Base-by-base conservation (phyloP, 2,888 invertebrate species). In the Nephrotoma appendiculata region DNA sequence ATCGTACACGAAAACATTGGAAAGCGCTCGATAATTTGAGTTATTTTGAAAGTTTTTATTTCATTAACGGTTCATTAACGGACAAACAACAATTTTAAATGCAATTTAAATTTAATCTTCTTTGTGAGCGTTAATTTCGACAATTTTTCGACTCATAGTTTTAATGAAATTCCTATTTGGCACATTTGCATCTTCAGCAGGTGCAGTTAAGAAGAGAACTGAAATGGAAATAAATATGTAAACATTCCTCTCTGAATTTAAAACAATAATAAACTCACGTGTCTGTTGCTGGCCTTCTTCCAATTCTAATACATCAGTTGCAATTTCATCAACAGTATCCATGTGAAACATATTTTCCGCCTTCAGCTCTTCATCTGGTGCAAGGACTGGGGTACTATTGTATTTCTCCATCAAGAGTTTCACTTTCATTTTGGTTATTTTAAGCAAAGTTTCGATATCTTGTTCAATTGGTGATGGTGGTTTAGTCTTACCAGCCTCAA, bases 81-180 rank as follows among this genome's bases (percentile, higher is more conserved):
- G 2, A 31, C 31, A 31, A 31, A 31, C 31, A 31, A 31, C 31
- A 31, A 31, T 31, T 31, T 31, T 31, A 31, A 31, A 31, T 31
- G 31, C 1, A 48, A n/a, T 3, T 31, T 31, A 31, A 31, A 31
- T 85, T 12, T 88, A 90, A 86, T 91, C 91, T 2, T 91, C 90
- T 86, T 89, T 89, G 86, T 91, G 91, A 11, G 89, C 89, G n/a
- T 89, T 88, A 85, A 91, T 90, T 86, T 91, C 91, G 31, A 91
- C 89, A 41, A 90, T 88, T 88, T 90, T 91, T 45, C 89, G 89
- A 88, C 91, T 91, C 44, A 89, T 89, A 5, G 89, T 88, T 89
- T 91, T 91, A 12, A 91, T 90, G 87, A 90, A 90, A 41, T 90
- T 90, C 41, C 91, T 90, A 88, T 89, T 91, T 1, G 90, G 87